Evolutionary conservation across 2,797 vertebrate species (phyloP).

Genomic region (Telmatherina bonti): DNA sequence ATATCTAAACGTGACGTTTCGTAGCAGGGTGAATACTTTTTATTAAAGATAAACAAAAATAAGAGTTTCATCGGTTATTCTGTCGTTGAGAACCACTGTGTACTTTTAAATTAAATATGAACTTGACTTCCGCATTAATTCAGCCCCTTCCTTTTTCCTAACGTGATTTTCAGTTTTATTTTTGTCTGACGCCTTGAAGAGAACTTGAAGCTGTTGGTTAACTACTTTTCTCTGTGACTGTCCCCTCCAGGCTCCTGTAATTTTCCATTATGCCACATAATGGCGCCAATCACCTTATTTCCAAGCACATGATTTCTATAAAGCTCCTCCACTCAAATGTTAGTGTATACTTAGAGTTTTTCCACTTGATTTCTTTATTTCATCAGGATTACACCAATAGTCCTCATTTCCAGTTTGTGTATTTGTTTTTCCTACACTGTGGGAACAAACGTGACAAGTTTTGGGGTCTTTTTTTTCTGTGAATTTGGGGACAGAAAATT

Average conservation of each 20-base stretch:
- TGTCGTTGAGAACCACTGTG: not conserved
- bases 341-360: not conserved
- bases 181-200: not conserved
- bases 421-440: not conserved
- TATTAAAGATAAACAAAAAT: not conserved
- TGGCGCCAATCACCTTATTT: conserved; percentile 68
- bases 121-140: not conserved
- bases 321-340: not conserved
- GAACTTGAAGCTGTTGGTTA: too few species aligned
- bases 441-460: too few species aligned
- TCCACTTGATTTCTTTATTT: too few species aligned
- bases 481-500: too few species aligned
- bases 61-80: not conserved
- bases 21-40: not conserved
- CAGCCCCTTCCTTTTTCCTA: not conserved
- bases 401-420: not conserved
- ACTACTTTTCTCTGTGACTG: not conserved
- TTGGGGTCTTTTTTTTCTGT: too few species aligned
- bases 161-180: not conserved
- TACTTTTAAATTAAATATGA: not conserved
- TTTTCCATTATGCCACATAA: conserved; percentile 57
- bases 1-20: not conserved
- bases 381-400: not conserved
- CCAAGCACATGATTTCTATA: not conserved
- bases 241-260: conserved; percentile 36